Conservation (phyloP, 53 echinoderm and acorn worm genomes). For the Apostichopus leukothele region DNA sequence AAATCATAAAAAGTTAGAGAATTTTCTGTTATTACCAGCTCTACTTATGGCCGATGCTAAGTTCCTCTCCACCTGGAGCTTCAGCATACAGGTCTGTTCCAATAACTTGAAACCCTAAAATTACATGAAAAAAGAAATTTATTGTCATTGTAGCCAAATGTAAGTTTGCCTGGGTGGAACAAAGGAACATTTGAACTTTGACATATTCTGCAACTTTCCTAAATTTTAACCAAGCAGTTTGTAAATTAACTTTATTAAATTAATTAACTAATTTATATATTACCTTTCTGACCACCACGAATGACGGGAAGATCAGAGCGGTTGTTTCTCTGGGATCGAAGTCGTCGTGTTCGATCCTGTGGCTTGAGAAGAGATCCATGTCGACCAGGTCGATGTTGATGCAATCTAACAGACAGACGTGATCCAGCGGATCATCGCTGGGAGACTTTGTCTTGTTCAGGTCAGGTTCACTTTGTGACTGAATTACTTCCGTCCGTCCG, state of each 20-base stretch:
- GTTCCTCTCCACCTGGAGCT: constrained; percentile 91
- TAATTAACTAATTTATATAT: neutral
- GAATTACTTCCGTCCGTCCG: no score
- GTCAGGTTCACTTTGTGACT: neutral
- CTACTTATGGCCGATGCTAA: constrained; percentile 87
- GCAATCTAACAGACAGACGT: constrained; percentile 83
- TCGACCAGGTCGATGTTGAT: constrained; percentile 90
- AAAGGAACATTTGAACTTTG: no score
- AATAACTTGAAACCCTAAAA: constrained; percentile 77
- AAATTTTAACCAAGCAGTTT: neutral
- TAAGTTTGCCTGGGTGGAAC: no score
- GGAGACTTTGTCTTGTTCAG: neutral
- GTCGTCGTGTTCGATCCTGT: constrained; percentile 74
- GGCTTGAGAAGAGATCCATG: constrained; percentile 94
- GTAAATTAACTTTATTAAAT: neutral
- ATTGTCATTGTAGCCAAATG: no score
- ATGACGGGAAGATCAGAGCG: constrained; percentile 94
- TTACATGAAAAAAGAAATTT: no score
- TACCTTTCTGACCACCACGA: constrained; percentile 87
- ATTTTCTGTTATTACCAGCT: constrained; percentile 60
- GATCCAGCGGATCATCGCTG: constrained; percentile 25
- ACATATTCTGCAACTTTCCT: neutral
- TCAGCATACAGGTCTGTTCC: constrained; percentile 80
- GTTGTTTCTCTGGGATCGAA: constrained; percentile 72
- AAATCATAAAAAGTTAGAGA: no score